Base-by-base conservation (phyloP, 2,888 invertebrate genomes). In the Aspidiotus rigidus region DNA sequence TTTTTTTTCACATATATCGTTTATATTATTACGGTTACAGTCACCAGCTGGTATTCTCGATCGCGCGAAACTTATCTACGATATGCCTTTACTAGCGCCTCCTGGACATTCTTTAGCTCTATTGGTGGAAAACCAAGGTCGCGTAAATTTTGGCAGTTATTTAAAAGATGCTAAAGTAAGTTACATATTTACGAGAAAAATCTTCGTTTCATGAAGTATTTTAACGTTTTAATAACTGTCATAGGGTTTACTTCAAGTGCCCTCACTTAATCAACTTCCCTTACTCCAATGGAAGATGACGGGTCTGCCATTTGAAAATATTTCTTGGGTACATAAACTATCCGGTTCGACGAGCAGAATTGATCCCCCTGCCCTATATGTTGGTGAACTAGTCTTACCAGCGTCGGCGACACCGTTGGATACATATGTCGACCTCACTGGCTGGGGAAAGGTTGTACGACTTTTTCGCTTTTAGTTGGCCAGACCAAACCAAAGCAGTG, bases 51-150 rank as follows among this genome's bases (percentile, higher is more conserved):
- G 71, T 28, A 59, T 72, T 49, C 54, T 72, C 17, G 69, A 64
- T 15, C 61, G 72, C 13, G 55, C 28, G 13, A 60, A 66, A 39
- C 17, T 44, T 28, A 69, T 63, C 16, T 69, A 49, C 53, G 66
- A 63, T 11, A 56, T 72, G 64, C 64, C 66, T 7, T 42, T 71
- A 6, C 16, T 64, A 13, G 40, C 69, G 16, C 16, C 60, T n/a
- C 60, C 75, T 74, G 77, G 76, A 3, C 74, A 78, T 63, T 74
- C 71, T 11, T 72, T 81, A 11, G 75, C 76, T 72, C 75, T 82
- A 56, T 73, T 82, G 15, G 81, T 82, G 0, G 93, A 94, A 78
- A 91, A 89, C 77, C 89, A 89, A 80, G 94, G 93, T 10, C 82
- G 92, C 64, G 83, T 89, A 57, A 90, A 90, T 77, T 90, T 79